These are phyloP conservation scores for Tolypeutes matacus DNA, from an alignment of 2,797 vertebrate species.

Conservation along the genomic window DNA sequence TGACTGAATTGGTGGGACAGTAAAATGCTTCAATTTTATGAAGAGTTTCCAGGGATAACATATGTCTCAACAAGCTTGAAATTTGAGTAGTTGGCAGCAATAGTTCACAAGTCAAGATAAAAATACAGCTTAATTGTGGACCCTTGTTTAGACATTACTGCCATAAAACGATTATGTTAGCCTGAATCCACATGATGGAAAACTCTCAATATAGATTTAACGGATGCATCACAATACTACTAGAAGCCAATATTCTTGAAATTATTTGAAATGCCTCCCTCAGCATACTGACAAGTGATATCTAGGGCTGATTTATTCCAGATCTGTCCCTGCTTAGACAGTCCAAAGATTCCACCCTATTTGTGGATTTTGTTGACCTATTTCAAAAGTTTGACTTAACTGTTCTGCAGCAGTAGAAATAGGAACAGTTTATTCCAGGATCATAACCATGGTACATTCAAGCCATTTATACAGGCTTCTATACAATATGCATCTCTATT, in stretches of 20 bases:
- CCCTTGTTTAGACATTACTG: constrained; percentile 78
- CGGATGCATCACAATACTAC: constrained; percentile 21
- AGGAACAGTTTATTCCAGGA: constrained; percentile 77
- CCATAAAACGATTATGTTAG: constrained; percentile 75
- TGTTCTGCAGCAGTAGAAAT: constrained; percentile 74
- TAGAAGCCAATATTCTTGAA: constrained; percentile 69
- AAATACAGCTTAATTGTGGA: constrained; percentile 80
- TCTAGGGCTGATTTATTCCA: constrained; percentile 81
- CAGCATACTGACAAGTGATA: constrained; percentile 79
- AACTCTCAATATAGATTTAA: constrained; percentile 82
- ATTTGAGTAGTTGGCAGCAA: constrained; percentile 76
- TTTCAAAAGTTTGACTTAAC: constrained; percentile 82
- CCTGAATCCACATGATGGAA: constrained; percentile 80
- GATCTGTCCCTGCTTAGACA: constrained; percentile 75
- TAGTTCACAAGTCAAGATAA: constrained; percentile 81
- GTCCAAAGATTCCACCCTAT: constrained; percentile 83
- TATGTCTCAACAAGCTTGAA: constrained; percentile 81
- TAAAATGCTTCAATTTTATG: constrained; percentile 76
- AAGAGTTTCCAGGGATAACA: constrained; percentile 82
- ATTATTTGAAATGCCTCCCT: constrained; percentile 61
- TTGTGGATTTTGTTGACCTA: constrained; percentile 84
- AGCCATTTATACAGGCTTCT: constrained; percentile 64
- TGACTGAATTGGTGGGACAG: constrained; percentile 57
- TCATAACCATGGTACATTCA: constrained; percentile 52
- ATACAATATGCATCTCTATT: neutral